Evolutionary conservation across 2,888 invertebrate species (phyloP), one percentile per base, ranked within the genome.

Genomic region (Piscicola geometra): DNA sequence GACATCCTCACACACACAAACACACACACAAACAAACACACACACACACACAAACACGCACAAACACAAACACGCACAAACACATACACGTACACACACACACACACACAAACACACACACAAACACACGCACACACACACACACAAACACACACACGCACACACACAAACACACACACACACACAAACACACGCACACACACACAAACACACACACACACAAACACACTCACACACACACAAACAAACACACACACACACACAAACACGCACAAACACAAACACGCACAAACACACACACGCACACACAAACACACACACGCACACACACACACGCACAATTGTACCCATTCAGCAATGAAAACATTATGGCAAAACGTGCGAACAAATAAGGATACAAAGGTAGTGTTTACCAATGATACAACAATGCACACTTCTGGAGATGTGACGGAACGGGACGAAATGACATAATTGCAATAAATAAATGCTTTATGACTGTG

Each of bases 91-190:
- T 18, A 71, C 35, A 71, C 41, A 36, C 35, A 71, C 41, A 36
- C 35, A 71, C 41, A 71, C 35, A 71, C n/a, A 71, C 3, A 71
- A 1, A 71, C 35, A 71, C 41, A 71, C 35, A 71, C 41, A 71
- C 35, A 71, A 15, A 71, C 35, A 71, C 41, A 71, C 35, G 41
- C 71, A 71, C 35, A 71, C 71, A 71, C 35, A 71, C 41, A 71
- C 35, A 71, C 41, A 71, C 35, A 71, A 1, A 71, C 36, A 71
- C n/a, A 71, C 30, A 72, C 72, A 72, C 30, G 36, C n/a, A 70
- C 28, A 68, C 30, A 68, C 3, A 68, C 12, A 70, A 28, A 36
- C 12, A n/a, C 5, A 15, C 5, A 41, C 41, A 41, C 41, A 15
- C 15, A 41, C 5, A 15, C 41, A 41, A 5, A 15, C 41, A 41